Base-by-base conservation (phyloP, 1,140 invertebrate species). In the Cherax destructor region DNA sequence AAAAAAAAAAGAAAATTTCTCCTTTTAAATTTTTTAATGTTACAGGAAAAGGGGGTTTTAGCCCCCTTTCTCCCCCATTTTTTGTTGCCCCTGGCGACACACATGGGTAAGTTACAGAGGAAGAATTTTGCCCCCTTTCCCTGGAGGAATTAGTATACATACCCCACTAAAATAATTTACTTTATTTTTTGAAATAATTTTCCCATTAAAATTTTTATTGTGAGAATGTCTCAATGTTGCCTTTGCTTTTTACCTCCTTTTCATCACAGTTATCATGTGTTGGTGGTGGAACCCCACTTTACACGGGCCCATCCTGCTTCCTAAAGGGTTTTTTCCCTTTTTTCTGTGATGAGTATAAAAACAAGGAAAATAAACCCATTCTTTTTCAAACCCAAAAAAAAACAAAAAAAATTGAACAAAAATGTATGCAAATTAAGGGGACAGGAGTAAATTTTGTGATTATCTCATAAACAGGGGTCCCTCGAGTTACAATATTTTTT, bases 231-330 rank as follows among this genome's bases (percentile, higher is more conserved):
- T 78, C 76, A 47, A 78, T 41, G 16, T 41, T 13, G 76, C 11
- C 9, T 78, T 9, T 50, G 47, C 50, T 79, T 9, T 59, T 65
- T 61, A 83, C 24, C 69, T 69, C 5, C 3, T 83, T 18, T 18
- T 30, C 49, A 47, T 83, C 81, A 69, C 5, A 4, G 30, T 21
- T 50, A 69, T 83, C 59, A 83, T 10, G 69, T 56, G 59, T 83
- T 61, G 49, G 81, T n/a, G 74, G 84, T 50, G 84, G 84, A 16
- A 86, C 84, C 50, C 84, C 84, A 86, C 84, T 86, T 21, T 86
- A 52, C 84, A 86, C 84, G 77, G 84, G 41, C 84, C 84, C 84
- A 86, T 86, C 11, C 69, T 86, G 69, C 18, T 52, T 56, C 50
- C 56, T 10, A 1, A 10, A n/a, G 24, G 21, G 0, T 30, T 9